Conservation (phyloP, 2,113 vertebrate species). For the Gymnobelideus leadbeateri region DNA sequence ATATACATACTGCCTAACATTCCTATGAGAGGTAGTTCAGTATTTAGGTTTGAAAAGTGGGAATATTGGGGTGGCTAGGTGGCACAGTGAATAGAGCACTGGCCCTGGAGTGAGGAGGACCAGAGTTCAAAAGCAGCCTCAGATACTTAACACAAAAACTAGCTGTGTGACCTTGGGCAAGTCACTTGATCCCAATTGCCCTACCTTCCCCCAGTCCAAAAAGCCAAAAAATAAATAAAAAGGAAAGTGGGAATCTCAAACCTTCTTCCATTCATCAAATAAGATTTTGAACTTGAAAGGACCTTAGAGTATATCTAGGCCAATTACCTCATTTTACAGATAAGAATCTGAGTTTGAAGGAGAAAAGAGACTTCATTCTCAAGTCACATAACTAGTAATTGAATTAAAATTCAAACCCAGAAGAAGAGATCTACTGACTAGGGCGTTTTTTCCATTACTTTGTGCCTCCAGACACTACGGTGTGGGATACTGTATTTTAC, state of each 20-base stretch:
- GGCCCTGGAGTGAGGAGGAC: too few relatives aligned
- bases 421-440: not conserved
- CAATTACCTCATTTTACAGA: not conserved
- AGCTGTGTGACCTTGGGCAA: too few relatives aligned
- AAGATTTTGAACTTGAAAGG: not conserved
- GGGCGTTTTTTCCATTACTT: not conserved
- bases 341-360: not conserved
- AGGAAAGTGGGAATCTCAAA: not conserved
- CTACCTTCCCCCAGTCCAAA: too few relatives aligned
- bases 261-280: not conserved
- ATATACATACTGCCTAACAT: constrained; percentile 16
- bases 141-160: too few relatives aligned
- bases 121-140: too few relatives aligned
- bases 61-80: not conserved
- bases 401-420: not conserved
- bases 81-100: too few relatives aligned
- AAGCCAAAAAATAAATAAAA: too few relatives aligned
- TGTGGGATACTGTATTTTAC: constrained; percentile 30
- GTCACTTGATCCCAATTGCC: too few relatives aligned
- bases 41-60: constrained; percentile 51
- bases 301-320: not conserved
- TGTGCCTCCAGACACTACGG: not conserved
- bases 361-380: not conserved
- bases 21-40: constrained; percentile 24
- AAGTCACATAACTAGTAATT: not conserved